Percentiles rank a stretch among this genome's conserved stretches.
These are phyloP conservation scores for Scophthalmus maximus DNA, from an alignment of 2,113 vertebrate genomes.

Conservation along the genomic window DNA sequence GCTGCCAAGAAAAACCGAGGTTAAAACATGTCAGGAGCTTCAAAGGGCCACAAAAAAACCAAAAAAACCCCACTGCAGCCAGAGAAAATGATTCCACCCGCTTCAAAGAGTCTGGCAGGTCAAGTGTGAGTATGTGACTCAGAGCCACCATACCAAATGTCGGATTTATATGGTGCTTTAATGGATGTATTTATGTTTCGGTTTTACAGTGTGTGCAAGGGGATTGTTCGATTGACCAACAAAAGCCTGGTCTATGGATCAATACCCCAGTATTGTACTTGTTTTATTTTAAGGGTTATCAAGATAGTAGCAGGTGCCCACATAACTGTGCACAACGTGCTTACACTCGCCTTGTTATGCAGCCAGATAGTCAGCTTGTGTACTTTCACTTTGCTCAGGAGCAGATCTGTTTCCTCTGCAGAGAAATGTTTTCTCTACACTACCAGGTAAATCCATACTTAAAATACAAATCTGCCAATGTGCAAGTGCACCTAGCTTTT, in stretches of 20 bases:
- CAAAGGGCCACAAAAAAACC: background rate
- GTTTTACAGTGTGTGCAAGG: background rate
- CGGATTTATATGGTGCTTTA: background rate
- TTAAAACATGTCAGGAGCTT: background rate
- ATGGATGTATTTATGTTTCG: background rate
- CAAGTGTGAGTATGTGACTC: background rate
- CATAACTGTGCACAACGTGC: background rate
- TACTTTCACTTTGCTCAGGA: no score
- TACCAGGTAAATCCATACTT: no score
- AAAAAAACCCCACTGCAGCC: background rate
- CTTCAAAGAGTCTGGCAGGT: background rate
- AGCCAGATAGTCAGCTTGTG: no score
- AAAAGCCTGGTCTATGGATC: background rate
- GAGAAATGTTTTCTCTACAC: no score
- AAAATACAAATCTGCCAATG: no score
- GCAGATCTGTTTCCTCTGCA: no score
- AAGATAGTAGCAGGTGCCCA: background rate
- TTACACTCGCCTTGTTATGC: no score
- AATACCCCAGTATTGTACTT: background rate
- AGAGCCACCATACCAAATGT: background rate
- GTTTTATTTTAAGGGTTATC: background rate
- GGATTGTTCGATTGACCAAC: background rate
- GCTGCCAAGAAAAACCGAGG: background rate
- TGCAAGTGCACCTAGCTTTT: no score
- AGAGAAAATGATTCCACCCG: background rate